Evolutionary conservation across 1,140 invertebrate genomes (phyloP), one percentile per base, ranked within the genome.

Genomic region (Zaprionus africanus): DNA sequence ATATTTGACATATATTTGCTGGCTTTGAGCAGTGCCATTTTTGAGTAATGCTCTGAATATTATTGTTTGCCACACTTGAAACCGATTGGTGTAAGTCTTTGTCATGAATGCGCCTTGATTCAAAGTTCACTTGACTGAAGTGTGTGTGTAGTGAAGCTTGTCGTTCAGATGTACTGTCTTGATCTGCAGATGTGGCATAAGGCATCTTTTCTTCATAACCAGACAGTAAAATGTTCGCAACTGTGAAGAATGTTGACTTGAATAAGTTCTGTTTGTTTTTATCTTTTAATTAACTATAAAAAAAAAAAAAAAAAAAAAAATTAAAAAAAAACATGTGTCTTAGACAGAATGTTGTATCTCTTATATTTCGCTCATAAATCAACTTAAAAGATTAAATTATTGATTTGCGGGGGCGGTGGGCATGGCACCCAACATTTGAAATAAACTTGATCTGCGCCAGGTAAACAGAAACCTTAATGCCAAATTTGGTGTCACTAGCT

Each of bases 1-100:
- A 86, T 81, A 74, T 76, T 86, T 86, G 82, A 82, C 82, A 86
- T 70, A 78, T 82, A n/a, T 81, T 60, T 56, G 43, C 3, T 61
- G 36, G 41, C 63, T 72, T 66, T 41, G 61, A 43, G 19, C 57
- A 65, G 56, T 57, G 46, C 49, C 57, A 67, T 73, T 77, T 67
- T n/a, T 38, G 61, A 24, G 61, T 63, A 64, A 71, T 71, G 73
- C 60, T 71, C 67, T 54, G 54, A 70, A 76, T 70, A 63, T 64
- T 59, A 69, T 75, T 68, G 65, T 57, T 68, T 54, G 22, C 31
- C 22, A 62, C 24, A 70, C 60, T 46, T 69, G n/a, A 43, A 63
- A 54, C 7, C 38, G 19, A 63, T 58, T 41, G 24, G 36, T 41
- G 58, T 53, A 49, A 38, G 59, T 59, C 43, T 49, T 34, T 5